A percentile compares a stretch with the other conserved stretches of the same genome.
phyloP scores from a whole-genome alignment of 2,113 vertebrate genomes.

The Misgurnus anguillicaudatus region DNA sequence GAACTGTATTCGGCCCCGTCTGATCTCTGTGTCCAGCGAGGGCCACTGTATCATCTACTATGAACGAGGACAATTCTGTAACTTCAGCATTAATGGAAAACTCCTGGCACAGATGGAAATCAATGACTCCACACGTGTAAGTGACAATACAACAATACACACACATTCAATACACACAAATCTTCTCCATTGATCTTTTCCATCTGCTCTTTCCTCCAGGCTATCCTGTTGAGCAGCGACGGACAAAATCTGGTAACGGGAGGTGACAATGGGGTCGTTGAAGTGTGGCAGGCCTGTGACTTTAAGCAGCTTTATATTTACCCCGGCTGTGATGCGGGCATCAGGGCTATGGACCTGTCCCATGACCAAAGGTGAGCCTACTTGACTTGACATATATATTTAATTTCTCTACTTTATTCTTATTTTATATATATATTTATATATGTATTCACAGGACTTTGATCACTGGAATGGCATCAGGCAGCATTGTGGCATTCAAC shows the following conservation, averaged over 20 bases:
- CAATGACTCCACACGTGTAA: conserved; percentile 93
- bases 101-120: conserved; percentile 97
- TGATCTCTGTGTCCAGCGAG: conserved; percentile 98
- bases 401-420: not conserved
- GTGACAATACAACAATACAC: conserved; percentile 7
- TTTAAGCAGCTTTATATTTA: conserved; percentile 99
- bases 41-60: conserved; percentile 99
- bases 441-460: conserved; percentile 83
- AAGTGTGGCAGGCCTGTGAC: conserved; percentile 99
- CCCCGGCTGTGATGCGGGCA: conserved; percentile 97
- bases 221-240: conserved; percentile 94
- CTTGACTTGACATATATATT: not conserved
- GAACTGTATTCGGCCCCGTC: conserved; percentile 88
- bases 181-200: too few species aligned
- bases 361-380: conserved; percentile 94
- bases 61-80: conserved; percentile 94
- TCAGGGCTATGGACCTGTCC: conserved; percentile 97
- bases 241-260: conserved; percentile 98
- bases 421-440: not conserved
- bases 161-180: not conserved
- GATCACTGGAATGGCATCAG: conserved; percentile 99
- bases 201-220: conserved; percentile 67
- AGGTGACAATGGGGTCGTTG: conserved; percentile 97
- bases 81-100: conserved; percentile 98
- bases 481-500: conserved; percentile 99